Evolutionary conservation across 2,888 invertebrate genomes (phyloP).

Genomic region (Melieria picta): DNA sequence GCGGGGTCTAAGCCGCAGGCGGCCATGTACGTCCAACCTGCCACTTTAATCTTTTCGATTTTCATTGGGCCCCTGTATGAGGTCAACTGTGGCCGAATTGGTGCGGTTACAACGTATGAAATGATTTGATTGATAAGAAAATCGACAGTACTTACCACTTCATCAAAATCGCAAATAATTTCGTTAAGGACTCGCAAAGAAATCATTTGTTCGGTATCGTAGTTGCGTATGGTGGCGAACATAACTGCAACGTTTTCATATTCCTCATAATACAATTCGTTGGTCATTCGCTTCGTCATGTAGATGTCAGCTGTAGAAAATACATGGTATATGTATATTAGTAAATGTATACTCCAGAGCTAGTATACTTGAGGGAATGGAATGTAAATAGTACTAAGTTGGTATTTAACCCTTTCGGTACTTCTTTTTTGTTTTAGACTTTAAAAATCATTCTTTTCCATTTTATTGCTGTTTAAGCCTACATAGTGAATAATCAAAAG

Average conservation of each 20-base stretch:
- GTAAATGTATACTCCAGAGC: neutral
- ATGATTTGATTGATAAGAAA: neutral
- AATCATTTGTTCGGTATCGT: conserved; percentile 74
- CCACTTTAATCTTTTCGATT: conserved; percentile 96
- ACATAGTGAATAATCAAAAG: too few species aligned
- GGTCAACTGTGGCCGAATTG: conserved; percentile 68
- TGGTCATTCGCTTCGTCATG: conserved; percentile 74
- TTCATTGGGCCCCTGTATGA: conserved; percentile 70
- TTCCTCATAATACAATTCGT: conserved; percentile 87
- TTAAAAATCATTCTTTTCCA: too few species aligned
- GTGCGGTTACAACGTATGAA: neutral
- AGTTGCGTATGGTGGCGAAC: conserved; percentile 93
- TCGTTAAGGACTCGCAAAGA: conserved; percentile 80
- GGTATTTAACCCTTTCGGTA: too few species aligned
- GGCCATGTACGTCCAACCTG: conserved; percentile 97
- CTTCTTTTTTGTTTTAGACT: too few species aligned
- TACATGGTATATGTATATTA: conserved; percentile 1
- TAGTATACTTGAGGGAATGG: too few species aligned
- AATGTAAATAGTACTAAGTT: too few species aligned
- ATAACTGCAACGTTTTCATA: conserved; percentile 92
- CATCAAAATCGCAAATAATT: conserved; percentile 93
- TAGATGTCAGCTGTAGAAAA: conserved; percentile 77
- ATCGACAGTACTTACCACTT: conserved; percentile 68
- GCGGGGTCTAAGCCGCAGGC: conserved; percentile 89
- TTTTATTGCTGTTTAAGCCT: too few species aligned